Conservation (phyloP, 2,888 invertebrate genomes). For the Phyllotreta striolata region DNA sequence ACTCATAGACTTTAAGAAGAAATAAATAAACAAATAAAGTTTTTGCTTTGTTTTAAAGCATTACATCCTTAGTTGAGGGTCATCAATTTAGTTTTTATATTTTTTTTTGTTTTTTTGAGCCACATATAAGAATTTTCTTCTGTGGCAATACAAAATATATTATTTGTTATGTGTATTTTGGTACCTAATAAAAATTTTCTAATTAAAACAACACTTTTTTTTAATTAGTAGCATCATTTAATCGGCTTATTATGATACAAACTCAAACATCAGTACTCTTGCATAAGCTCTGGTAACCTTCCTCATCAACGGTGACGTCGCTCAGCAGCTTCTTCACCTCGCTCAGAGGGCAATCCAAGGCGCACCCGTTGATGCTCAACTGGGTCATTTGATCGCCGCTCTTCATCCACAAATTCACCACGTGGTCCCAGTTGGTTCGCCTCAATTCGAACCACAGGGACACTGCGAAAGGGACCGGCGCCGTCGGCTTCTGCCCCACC, state of each 20-base stretch:
- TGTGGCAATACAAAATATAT: no score
- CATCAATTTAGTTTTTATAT: no score
- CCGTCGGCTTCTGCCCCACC: constrained; percentile 69
- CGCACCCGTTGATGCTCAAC: constrained; percentile 28
- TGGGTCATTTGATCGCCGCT: constrained; percentile 24
- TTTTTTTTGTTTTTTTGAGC: no score
- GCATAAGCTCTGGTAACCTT: constrained; percentile 19
- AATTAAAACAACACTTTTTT: no score
- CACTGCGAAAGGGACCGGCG: constrained; percentile 71
- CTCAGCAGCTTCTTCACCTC: constrained; percentile 24
- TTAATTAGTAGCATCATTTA: no score
- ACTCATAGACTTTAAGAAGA: no score
- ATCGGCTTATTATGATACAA: background rate
- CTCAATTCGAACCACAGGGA: constrained; percentile 75
- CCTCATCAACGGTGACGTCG: constrained; percentile 22
- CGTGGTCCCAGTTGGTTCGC: constrained; percentile 38
- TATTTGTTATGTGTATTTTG: no score
- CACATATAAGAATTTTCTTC: no score
- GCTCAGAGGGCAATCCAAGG: constrained; percentile 27
- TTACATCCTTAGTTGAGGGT: no score
- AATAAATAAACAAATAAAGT: no score
- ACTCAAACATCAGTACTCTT: background rate
- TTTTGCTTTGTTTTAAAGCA: no score
- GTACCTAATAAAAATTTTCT: no score
- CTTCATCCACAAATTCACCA: constrained; percentile 35